Base-by-base conservation (phyloP, 2,113 vertebrate species). In the Tachycineta bicolor region DNA sequence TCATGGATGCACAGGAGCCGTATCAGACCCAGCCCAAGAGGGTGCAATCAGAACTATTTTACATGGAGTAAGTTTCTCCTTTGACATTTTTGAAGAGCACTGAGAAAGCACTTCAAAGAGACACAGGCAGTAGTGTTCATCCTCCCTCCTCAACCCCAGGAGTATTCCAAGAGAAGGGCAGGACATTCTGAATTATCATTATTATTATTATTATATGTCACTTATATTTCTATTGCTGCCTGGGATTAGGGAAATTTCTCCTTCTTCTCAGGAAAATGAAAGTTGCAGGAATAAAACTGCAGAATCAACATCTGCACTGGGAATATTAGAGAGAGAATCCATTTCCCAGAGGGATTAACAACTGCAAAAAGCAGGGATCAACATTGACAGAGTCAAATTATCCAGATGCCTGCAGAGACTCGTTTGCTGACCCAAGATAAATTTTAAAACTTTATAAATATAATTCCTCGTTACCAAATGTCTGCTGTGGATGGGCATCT, bases 31-130 rank as follows among this genome's bases (percentile, higher is more conserved):
- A 79, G 69, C 55, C 55, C 56, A 65, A 44, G 74, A 73, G 55
- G 78, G 20, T 47, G 58, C 17, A 91, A 83, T 70, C 68, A 33
- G 55, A 79, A 47, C 14, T 92, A 34, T 58, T 86, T 46, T 59
- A 70, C 29, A 21, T 16, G 83, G 79, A 46, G 25, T 22, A 74
- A 89, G 52, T 65, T 65, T 67, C 33, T 34, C 65, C 81, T 94
- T 75, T 79, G 70, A 59, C 80, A 96, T 69, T 90, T 95, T 80
- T 90, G 44, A 87, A 58, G 78, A 94, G 80, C 15, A 2, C 64
- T 83, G 73, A 92, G 85, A 94, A 77, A 75, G 21, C 56, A 69
- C 77, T 95, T 92, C 89, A 91, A 88, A 94, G 75, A 71, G 65
- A 49, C 60, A 16, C 60, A 31, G 16, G 63, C 74, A 70, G 86